These are phyloP conservation scores for Osmerus eperlanus DNA, from an alignment of 2,113 vertebrate species.

Conservation along the genomic window DNA sequence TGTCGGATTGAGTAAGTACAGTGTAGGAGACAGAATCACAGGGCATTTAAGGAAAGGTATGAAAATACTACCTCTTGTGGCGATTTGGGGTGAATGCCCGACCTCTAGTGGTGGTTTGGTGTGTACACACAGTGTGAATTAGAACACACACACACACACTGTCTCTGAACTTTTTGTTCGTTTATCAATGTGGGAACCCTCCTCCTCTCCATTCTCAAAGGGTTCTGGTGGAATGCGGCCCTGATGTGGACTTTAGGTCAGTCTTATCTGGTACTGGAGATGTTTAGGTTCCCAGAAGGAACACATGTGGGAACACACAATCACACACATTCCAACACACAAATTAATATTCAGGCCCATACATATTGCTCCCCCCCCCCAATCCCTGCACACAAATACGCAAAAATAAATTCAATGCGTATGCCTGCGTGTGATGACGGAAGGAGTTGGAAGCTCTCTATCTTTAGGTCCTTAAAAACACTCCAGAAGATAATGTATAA, in stretches of 20 bases:
- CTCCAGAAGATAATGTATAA: not conserved
- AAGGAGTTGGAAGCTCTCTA: not conserved
- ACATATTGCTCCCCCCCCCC: not conserved
- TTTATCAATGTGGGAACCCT: slow-evolving; percentile 73
- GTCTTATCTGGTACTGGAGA: slow-evolving; percentile 58
- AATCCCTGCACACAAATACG: not conserved
- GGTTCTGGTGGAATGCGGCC: slow-evolving; percentile 51
- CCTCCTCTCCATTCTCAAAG: slow-evolving; percentile 58
- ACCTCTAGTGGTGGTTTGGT: no score
- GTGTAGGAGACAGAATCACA: no score
- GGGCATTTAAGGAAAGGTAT: no score
- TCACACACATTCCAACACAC: slow-evolving; percentile 10
- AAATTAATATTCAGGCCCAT: not conserved
- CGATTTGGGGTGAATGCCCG: no score
- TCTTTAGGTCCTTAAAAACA: not conserved
- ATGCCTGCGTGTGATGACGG: not conserved
- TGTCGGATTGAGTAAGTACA: no score
- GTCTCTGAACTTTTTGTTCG: slow-evolving; percentile 20
- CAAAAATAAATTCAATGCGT: not conserved
- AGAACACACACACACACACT: no score
- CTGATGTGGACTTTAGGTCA: slow-evolving; percentile 43
- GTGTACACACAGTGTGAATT: no score
- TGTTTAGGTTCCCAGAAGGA: slow-evolving; percentile 56
- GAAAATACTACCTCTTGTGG: no score
- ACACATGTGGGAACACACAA: slow-evolving; percentile 22